These are phyloP conservation scores for Drosophila recens DNA, from an alignment of 2,888 invertebrate species.

Conservation along the genomic window DNA sequence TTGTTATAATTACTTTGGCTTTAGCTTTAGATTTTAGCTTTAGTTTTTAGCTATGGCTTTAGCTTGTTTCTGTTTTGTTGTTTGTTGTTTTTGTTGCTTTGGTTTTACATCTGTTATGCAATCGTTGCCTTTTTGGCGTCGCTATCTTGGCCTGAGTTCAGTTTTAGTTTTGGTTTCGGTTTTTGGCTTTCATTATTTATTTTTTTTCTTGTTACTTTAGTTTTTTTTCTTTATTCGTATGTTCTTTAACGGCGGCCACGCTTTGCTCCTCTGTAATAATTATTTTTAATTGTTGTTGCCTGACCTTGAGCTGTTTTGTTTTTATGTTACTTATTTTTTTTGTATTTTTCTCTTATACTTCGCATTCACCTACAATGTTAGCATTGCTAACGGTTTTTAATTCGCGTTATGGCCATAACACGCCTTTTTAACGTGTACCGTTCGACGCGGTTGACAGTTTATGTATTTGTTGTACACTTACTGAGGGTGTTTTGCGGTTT, in stretches of 20 bases:
- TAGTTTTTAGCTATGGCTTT: conserved; percentile 26
- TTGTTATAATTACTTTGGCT: conserved; percentile 78
- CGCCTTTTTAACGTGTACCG: conserved; percentile 46
- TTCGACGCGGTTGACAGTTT: conserved; percentile 51
- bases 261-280: conserved; percentile 67
- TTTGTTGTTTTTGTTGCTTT: conserved; percentile 38
- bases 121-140: conserved; percentile 41
- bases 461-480: conserved; percentile 7
- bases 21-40: conserved; percentile 39
- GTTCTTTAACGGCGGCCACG: conserved; percentile 64
- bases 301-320: conserved; percentile 75
- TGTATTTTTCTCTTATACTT: conserved; percentile 7
- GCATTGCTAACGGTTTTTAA: conserved; percentile 44
- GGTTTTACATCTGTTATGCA: conserved; percentile 68
- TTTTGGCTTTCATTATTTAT: conserved; percentile 79
- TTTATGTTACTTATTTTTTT: conserved; percentile 25
- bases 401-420: conserved; percentile 42
- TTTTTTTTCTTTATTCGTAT: conserved; percentile 17
- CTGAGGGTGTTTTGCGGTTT: conserved; percentile 38
- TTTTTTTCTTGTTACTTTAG: conserved; percentile 24
- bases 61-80: conserved; percentile 36
- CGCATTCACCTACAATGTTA: conserved; percentile 46
- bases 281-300: conserved; percentile 72
- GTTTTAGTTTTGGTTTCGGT: conserved; percentile 73
- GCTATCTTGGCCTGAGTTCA: conserved; percentile 23